Percentiles rank a stretch among this genome's conserved stretches.
phyloP scores from a whole-genome alignment of 2,888 invertebrate genomes.

The Tipula lateralis region DNA sequence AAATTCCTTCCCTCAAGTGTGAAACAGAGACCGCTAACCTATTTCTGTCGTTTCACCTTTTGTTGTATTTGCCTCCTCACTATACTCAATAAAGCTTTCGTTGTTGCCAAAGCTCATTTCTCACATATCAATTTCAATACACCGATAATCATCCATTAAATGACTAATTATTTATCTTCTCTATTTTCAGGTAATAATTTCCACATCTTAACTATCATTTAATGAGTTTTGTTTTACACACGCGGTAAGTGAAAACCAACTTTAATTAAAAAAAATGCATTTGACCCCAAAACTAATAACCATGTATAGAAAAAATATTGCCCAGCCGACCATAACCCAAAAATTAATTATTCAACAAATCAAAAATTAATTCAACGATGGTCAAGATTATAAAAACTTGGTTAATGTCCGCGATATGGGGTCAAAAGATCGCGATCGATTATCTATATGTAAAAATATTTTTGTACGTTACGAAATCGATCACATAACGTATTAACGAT shows the following conservation, averaged over 20 bases:
- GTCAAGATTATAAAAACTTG: not conserved
- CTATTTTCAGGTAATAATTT: not conserved
- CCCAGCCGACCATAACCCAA: not conserved
- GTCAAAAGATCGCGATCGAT: not conserved
- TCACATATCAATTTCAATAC: no score
- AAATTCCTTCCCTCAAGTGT: no score
- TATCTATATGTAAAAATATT: not conserved
- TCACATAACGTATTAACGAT: not conserved
- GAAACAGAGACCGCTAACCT: no score
- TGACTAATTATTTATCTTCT: not conserved
- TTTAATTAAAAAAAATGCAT: not conserved
- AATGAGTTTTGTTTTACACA: not conserved
- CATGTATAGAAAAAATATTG: not conserved
- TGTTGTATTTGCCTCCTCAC: no score
- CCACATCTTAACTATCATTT: not conserved
- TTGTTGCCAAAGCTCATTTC: no score
- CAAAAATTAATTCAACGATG: not conserved
- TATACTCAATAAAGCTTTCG: no score
- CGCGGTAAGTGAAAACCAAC: not conserved
- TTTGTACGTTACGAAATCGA: conserved; percentile 12
- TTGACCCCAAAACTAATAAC: not conserved
- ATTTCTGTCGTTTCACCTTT: no score
- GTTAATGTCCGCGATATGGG: not conserved
- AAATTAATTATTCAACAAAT: not conserved
- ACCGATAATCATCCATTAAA: no score